Base-by-base conservation (phyloP, 2,888 invertebrate genomes). In the Aelia acuminata region DNA sequence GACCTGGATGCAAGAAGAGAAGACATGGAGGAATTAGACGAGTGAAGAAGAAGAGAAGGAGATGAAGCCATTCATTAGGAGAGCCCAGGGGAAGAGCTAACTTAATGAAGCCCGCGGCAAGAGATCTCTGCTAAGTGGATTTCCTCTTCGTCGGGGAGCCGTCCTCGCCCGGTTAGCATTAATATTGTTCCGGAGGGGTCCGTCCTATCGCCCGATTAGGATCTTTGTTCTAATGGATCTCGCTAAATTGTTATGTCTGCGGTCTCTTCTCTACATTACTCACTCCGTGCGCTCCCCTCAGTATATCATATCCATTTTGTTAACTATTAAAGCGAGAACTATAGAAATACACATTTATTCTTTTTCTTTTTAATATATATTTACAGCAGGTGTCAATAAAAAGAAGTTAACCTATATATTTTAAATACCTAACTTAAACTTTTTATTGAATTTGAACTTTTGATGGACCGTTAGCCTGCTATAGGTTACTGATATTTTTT, bases 101-200 rank as follows among this genome's bases (percentile, higher is more conserved):
- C 63, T 63, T 63, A 63, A 63, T 63, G 63, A 63, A 63, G 15
- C 63, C 63, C 63, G 63, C 18, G 18, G 31, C 63, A 18, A 63
- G 31, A 63, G 31, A 63, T 63, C 63, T 63, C 63, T 31, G 63
- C 63, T 63, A 63, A 63, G 31, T 63, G 63, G 63, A 63, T 63
- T 63, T 63, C 63, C 63, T 63, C 63, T 63, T 31, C 63, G 63
- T 63, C 63, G 63, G 31, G 63, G 63, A 31, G 63, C 63, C 63
- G 63, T 63, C 63, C 31, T 18, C 63, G 3, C 31, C 63, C 63
- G 63, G 63, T 63, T 63, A 18, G 63, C 63, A 63, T 63, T 63
- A 63, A 63, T 63, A 63, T 31, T 31, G 63, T 31, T 31, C 31
- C 20, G 0, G 10, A 22, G 31, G 53, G 22, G 22, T 53, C 22